Conservation (phyloP, 2,888 invertebrate genomes). For the Cheilosia pagana region DNA sequence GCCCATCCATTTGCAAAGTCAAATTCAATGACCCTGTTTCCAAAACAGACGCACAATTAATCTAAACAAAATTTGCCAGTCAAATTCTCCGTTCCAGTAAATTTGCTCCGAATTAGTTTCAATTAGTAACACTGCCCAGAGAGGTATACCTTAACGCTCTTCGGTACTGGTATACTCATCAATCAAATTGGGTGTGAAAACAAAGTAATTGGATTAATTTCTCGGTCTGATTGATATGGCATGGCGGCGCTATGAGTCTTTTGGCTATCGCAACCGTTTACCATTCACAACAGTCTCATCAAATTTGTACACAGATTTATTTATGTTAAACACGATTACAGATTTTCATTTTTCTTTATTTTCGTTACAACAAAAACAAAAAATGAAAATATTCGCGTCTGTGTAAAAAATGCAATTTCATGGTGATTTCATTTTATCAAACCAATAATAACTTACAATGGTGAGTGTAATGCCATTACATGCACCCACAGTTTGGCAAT, state of each 20-base stretch:
- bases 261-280: neutral
- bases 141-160: neutral
- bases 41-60: neutral
- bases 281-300: neutral
- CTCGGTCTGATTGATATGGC: conserved; percentile 28
- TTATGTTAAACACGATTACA: neutral
- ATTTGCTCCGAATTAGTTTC: conserved; percentile 15
- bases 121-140: conserved; percentile 5
- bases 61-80: neutral
- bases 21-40: neutral
- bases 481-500: conserved; percentile 5
- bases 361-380: neutral
- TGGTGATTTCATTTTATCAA: neutral
- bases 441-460: neutral
- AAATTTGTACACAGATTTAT: neutral
- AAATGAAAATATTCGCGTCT: neutral
- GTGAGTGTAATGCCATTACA: neutral
- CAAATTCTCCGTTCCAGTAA: conserved; percentile 8
- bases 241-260: neutral
- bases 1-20: neutral
- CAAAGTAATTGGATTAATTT: conserved; percentile 35
- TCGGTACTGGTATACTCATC: conserved; percentile 4
- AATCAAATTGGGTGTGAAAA: conserved; percentile 47
- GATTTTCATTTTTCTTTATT: neutral
- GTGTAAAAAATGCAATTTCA: conserved; percentile 2